Conservation (phyloP, 2,797 vertebrate species). For the Scyliorhinus canicula region DNA sequence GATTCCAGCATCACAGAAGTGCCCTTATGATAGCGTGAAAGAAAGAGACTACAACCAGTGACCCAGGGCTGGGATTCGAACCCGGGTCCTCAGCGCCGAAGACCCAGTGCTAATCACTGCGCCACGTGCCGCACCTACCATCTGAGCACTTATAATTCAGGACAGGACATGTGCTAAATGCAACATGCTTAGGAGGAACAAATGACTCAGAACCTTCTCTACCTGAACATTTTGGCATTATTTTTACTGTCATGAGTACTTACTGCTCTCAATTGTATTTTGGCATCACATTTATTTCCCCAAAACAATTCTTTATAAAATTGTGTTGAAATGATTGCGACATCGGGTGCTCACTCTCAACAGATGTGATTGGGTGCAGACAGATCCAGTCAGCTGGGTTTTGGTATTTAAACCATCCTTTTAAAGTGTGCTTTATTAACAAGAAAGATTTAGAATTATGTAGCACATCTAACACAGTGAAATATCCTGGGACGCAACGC, state of each 20-base stretch:
- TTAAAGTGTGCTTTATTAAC: neutral
- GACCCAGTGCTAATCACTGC: too few species aligned
- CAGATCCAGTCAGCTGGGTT: neutral
- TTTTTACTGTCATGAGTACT: too few species aligned
- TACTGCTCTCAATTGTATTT: too few species aligned
- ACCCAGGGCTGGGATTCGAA: too few species aligned
- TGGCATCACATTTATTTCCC: neutral
- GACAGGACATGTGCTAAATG: neutral
- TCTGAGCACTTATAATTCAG: neutral
- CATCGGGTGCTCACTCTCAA: neutral
- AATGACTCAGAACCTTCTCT: neutral
- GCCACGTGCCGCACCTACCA: too few species aligned
- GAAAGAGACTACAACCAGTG: neutral
- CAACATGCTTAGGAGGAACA: neutral
- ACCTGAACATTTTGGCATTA: neutral
- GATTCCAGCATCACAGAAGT: neutral
- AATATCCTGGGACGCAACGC: neutral
- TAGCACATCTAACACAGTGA: neutral
- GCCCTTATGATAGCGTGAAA: neutral
- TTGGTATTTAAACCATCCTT: neutral
- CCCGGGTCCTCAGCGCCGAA: too few species aligned
- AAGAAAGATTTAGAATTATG: neutral
- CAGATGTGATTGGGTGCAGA: neutral
- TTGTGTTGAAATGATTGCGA: neutral
- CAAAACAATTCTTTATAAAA: too few species aligned